Percentiles rank a stretch among this genome's conserved stretches.
phyloP scores from a whole-genome alignment of 2,797 vertebrate species.

The Tinamus major region DNA sequence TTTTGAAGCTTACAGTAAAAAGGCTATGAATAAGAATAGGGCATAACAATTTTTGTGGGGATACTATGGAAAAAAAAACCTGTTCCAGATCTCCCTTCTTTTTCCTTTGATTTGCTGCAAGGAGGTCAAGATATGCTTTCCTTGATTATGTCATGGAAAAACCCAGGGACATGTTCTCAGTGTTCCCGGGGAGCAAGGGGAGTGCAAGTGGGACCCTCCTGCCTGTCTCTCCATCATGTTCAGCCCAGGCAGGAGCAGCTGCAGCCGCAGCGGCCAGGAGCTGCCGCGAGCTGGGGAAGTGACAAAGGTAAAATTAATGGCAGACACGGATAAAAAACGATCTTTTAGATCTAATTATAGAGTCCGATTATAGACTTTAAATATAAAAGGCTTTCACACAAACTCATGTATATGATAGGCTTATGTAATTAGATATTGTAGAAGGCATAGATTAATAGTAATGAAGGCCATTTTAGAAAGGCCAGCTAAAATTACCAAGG shows the following conservation, averaged over 20 bases:
- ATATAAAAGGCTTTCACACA: constrained; percentile 47
- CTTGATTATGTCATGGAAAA: accelerated
- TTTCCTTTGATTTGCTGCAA: neutral
- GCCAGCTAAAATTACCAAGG: constrained; percentile 50
- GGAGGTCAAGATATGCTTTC: neutral
- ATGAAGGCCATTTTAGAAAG: constrained; percentile 54
- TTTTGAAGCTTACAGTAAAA: neutral
- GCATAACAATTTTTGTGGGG: accelerated
- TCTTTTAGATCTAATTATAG: constrained; percentile 32
- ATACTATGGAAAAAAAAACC: neutral
- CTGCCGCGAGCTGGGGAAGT: neutral
- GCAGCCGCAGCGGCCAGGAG: neutral
- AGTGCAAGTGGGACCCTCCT: neutral
- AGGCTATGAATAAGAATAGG: neutral
- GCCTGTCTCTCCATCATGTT: accelerated
- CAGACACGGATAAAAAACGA: neutral
- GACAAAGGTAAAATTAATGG: neutral
- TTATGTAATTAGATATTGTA: constrained; percentile 22
- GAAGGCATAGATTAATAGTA: constrained; percentile 53
- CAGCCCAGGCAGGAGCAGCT: neutral
- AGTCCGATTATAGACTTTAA: neutral
- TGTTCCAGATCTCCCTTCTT: neutral
- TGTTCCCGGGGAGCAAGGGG: neutral
- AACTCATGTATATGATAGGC: constrained; percentile 29
- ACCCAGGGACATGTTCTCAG: neutral